Conservation (phyloP, 1,140 invertebrate genomes). For the Marisa cornuarietis region DNA sequence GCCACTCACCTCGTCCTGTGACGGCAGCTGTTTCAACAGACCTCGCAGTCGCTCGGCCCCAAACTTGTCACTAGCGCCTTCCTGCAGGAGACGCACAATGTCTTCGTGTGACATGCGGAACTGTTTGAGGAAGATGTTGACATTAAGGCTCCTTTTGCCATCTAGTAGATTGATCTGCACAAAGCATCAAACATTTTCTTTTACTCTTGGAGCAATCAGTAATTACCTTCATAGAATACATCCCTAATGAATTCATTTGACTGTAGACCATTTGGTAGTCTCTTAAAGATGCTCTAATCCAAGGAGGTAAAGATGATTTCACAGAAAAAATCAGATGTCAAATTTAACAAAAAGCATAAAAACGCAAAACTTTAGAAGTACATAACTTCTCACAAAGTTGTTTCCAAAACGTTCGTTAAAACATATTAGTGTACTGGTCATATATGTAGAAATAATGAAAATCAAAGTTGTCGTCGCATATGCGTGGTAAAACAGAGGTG, state of each 20-base stretch:
- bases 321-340: no score
- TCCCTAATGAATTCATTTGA: no score
- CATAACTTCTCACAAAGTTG: no score
- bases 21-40: constrained; percentile 90
- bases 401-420: no score
- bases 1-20: constrained; percentile 81
- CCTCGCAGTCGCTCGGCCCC: constrained; percentile 91
- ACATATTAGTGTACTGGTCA: neutral
- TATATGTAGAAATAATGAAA: neutral
- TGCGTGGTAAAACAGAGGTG: no score
- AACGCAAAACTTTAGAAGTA: no score
- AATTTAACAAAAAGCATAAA: no score
- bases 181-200: neutral
- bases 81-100: constrained; percentile 86
- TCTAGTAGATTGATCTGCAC: constrained; percentile 60
- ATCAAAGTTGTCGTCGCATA: no score
- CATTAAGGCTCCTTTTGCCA: constrained; percentile 92
- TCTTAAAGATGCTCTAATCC: no score
- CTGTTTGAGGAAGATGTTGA: constrained; percentile 99
- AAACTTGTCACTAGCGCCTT: constrained; percentile 88
- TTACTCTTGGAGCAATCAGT: neutral
- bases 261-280: no score
- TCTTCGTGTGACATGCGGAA: constrained; percentile 86
- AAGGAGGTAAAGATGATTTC: no score
- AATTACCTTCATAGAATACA: no score